phyloP scores from a whole-genome alignment of 2,113 vertebrate genomes.

The Atlantisia rogersi region DNA sequence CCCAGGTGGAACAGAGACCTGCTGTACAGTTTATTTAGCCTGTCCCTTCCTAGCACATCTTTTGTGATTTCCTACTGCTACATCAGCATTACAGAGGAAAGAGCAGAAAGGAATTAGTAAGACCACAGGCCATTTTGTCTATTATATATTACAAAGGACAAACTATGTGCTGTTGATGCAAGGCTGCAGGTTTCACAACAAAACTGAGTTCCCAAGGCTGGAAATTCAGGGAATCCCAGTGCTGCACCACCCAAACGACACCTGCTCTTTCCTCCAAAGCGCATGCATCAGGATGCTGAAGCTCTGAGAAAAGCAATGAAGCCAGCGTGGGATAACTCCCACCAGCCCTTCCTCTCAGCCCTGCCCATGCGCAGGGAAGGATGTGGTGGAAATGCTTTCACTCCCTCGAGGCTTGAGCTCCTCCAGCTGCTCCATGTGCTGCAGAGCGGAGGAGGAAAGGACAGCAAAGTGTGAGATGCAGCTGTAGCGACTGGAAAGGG shows the following conservation, averaged over 20 bases:
- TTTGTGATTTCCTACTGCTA: background rate
- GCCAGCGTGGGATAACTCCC: background rate
- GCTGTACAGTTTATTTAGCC: background rate
- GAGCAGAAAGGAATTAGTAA: background rate
- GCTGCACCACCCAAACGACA: background rate
- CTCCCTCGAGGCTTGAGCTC: constrained; percentile 14
- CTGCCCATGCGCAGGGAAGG: background rate
- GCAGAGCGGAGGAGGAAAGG: background rate
- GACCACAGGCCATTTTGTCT: background rate
- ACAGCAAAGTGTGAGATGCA: background rate
- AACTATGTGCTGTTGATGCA: background rate
- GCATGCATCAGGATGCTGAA: background rate
- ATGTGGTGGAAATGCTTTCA: constrained; percentile 41
- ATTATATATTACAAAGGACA: background rate
- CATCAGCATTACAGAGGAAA: background rate
- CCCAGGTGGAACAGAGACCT: background rate
- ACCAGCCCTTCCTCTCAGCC: constrained; percentile 2
- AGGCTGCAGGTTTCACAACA: background rate
- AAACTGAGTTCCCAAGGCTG: background rate
- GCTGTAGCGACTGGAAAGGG: background rate
- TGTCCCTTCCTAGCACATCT: background rate
- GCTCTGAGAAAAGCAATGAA: background rate
- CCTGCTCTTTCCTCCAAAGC: background rate
- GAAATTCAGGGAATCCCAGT: background rate
- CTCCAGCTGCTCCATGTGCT: constrained; percentile 43